Conservation (phyloP, 2,113 vertebrate species). For the Pungitius pungitius region DNA sequence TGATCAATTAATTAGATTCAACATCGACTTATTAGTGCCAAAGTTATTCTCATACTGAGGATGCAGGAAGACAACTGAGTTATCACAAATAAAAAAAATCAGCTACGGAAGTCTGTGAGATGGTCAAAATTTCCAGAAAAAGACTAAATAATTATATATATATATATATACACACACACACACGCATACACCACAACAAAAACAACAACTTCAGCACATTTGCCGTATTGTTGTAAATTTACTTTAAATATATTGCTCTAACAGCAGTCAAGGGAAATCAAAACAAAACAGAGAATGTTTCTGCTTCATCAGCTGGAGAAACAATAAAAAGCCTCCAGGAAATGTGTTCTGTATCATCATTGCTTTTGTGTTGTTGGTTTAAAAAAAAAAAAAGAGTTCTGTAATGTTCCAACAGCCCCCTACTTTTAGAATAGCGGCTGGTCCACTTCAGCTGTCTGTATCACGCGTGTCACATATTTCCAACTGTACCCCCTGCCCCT, state of each 20-base stretch:
- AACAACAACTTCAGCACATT: background rate
- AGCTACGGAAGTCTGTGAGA: background rate
- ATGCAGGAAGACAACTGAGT: background rate
- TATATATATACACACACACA: too few species aligned
- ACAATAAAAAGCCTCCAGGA: background rate
- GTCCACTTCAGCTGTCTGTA: background rate
- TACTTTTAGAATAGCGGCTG: background rate
- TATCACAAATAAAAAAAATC: background rate
- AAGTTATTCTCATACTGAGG: background rate
- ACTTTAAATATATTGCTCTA: background rate
- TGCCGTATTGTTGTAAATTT: background rate
- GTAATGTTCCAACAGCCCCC: background rate
- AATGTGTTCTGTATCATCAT: background rate
- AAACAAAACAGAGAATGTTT: background rate
- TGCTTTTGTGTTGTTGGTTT: background rate
- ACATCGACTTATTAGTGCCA: background rate
- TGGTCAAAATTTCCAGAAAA: background rate
- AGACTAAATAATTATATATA: background rate
- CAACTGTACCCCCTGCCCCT: background rate
- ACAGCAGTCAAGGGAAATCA: background rate
- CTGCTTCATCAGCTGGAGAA: background rate
- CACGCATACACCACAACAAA: too few species aligned
- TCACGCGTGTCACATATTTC: background rate
- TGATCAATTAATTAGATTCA: background rate
- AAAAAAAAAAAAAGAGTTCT: background rate